A percentile compares a stretch with the other conserved stretches of the same genome.
Evolutionary conservation across 2,797 vertebrate genomes (phyloP).

Genomic region (Darevskia mixta): DNA sequence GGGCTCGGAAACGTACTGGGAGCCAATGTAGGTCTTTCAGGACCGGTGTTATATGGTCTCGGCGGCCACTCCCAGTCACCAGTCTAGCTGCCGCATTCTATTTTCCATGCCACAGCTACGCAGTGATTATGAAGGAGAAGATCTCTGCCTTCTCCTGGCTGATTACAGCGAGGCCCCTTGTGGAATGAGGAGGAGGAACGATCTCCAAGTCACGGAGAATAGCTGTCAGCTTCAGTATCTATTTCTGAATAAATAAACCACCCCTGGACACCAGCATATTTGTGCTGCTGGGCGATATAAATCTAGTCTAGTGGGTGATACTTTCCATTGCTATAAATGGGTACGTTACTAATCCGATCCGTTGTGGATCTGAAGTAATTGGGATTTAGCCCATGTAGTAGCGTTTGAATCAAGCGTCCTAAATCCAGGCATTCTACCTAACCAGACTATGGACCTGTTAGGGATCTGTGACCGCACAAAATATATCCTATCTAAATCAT

Average conservation of each 20-base stretch:
- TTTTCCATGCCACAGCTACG: not conserved
- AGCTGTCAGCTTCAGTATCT: not conserved
- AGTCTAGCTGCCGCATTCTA: not conserved
- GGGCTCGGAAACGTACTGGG: too few relatives aligned
- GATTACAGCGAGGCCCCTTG: not conserved
- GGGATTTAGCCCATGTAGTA: not conserved
- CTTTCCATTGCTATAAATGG: not conserved
- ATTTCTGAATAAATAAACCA: not conserved
- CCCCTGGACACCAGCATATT: not conserved
- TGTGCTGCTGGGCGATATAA: not conserved
- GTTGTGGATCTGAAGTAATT: not conserved
- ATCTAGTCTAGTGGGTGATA: not conserved
- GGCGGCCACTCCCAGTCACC: too few relatives aligned
- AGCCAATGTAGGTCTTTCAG: too few relatives aligned
- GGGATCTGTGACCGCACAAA: not conserved
- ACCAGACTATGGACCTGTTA: not conserved
- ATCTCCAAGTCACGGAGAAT: not conserved
- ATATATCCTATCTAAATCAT: not conserved
- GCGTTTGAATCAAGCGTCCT: not conserved
- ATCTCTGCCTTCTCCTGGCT: not conserved
- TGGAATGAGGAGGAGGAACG: not conserved
- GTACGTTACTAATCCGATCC: not conserved
- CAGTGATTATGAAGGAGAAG: not conserved
- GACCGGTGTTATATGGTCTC: too few relatives aligned
- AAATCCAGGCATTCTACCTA: not conserved